Conservation (phyloP, 2,113 vertebrate genomes). For the Psilopsiagon aurifrons region DNA sequence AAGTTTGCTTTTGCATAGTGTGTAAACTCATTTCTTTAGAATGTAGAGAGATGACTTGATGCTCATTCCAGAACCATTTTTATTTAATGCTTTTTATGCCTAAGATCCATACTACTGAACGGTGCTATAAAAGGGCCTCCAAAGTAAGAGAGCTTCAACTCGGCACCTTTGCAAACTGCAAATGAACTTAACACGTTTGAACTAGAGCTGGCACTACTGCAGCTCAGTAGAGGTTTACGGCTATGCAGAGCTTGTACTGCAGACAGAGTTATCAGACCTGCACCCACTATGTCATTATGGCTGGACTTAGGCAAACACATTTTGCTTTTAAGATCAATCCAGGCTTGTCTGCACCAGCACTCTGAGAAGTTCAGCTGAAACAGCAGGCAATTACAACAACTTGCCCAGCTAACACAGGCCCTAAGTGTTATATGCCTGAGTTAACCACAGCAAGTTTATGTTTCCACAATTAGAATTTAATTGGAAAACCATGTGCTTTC, state of each 20-base stretch:
- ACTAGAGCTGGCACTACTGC: background rate
- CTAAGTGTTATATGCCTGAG: background rate
- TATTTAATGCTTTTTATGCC: background rate
- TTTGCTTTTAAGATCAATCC: background rate
- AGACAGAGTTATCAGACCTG: background rate
- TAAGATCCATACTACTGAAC: fast-evolving
- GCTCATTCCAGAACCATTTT: background rate
- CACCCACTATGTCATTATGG: background rate
- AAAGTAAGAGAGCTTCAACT: background rate
- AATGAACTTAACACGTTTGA: fast-evolving
- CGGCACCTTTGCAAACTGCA: background rate
- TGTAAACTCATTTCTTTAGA: background rate
- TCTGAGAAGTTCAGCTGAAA: background rate
- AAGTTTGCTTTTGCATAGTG: background rate
- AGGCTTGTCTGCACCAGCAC: background rate
- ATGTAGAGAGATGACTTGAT: background rate
- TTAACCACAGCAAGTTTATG: background rate
- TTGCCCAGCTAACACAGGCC: background rate
- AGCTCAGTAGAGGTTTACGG: fast-evolving
- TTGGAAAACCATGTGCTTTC: background rate
- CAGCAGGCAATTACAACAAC: background rate
- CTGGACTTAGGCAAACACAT: background rate
- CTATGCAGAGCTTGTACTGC: fast-evolving
- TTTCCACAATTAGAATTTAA: background rate
- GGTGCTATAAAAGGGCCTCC: background rate